These are phyloP conservation scores for Macrocentrus cingulum DNA, from an alignment of 1,140 invertebrate species.

Conservation along the genomic window DNA sequence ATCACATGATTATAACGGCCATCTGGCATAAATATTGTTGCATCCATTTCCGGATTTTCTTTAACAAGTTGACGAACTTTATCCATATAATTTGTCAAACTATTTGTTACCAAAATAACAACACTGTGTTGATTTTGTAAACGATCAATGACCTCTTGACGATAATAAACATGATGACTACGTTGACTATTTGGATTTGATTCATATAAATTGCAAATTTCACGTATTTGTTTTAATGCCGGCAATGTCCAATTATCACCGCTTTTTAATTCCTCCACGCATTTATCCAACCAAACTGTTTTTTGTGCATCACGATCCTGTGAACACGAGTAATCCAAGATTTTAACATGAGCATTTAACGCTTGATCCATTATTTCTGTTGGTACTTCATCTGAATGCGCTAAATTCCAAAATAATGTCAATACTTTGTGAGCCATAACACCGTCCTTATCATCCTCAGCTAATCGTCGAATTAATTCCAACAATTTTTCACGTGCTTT, in stretches of 20 bases:
- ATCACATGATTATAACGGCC: constrained; percentile 87
- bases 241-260: constrained; percentile 90
- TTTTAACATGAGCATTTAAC: constrained; percentile 93
- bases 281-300: constrained; percentile 92
- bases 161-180: constrained; percentile 67
- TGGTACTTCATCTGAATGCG: constrained; percentile 93
- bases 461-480: constrained; percentile 90
- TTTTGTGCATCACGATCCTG: constrained; percentile 95
- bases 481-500: constrained; percentile 94
- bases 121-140: constrained; percentile 90
- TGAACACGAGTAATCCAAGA: constrained; percentile 96
- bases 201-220: constrained; percentile 95
- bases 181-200: constrained; percentile 68
- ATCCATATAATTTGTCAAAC: constrained; percentile 90
- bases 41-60: constrained; percentile 77
- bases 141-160: constrained; percentile 84
- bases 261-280: constrained; percentile 90
- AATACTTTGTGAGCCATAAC: constrained; percentile 99
- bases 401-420: constrained; percentile 95
- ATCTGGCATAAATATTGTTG: constrained; percentile 81
- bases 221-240: constrained; percentile 91
- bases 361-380: constrained; percentile 98
- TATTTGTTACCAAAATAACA: constrained; percentile 91
- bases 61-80: constrained; percentile 73
- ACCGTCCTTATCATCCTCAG: constrained; percentile 98